phyloP scores from a whole-genome alignment of 2,113 vertebrate genomes.

The Brachirus orientalis region DNA sequence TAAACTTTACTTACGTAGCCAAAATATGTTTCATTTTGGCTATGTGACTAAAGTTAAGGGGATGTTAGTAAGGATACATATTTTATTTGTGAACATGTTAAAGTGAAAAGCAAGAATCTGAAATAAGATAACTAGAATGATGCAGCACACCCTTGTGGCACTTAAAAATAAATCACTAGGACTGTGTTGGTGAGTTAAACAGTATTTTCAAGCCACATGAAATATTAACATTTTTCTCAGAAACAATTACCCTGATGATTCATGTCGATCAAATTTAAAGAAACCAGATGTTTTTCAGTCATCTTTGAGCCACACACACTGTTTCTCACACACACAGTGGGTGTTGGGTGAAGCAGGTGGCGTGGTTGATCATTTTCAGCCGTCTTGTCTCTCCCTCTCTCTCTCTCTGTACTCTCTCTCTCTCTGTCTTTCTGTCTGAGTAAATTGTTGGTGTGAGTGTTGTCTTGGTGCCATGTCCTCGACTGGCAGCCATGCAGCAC shows the following conservation, averaged over 20 bases:
- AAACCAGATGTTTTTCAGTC: conserved; percentile 42
- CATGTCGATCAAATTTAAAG: not conserved
- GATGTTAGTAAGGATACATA: too few species aligned
- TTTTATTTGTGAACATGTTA: too few species aligned
- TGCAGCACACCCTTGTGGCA: too few species aligned
- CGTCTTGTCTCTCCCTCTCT: not conserved
- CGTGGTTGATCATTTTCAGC: conserved; percentile 64
- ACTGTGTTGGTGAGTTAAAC: not conserved
- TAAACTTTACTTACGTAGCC: too few species aligned
- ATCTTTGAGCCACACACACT: too few species aligned
- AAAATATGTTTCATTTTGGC: too few species aligned
- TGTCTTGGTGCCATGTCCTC: conserved; percentile 54
- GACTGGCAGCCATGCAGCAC: conserved; percentile 52
- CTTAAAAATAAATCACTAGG: not conserved
- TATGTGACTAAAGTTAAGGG: too few species aligned
- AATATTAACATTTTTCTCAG: not conserved
- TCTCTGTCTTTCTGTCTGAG: conserved; percentile 25
- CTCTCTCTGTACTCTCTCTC: not conserved
- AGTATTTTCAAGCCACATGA: not conserved
- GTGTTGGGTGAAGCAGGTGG: conserved; percentile 58
- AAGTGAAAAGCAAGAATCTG: too few species aligned
- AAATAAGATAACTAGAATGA: too few species aligned
- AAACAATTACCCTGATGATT: too few species aligned
- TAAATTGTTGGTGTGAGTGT: conserved; percentile 48
- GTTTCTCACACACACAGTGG: too few species aligned